These are phyloP conservation scores for Scolopax mira DNA, from an alignment of 2,113 vertebrate species.

Conservation along the genomic window DNA sequence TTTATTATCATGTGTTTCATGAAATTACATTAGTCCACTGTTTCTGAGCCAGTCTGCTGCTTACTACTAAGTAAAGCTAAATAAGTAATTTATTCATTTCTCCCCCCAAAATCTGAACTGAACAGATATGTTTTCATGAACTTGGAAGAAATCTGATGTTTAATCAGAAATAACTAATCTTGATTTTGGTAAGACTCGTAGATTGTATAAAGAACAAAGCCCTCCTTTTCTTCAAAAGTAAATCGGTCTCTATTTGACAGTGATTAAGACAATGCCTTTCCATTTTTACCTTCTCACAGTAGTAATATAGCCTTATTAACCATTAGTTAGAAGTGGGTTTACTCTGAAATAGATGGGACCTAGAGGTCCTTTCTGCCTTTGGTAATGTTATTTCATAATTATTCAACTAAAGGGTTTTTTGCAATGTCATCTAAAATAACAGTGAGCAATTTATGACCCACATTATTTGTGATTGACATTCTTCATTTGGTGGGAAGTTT, in stretches of 20 bases:
- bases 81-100: not conserved
- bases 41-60: not conserved
- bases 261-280: not conserved
- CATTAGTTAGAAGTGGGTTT: not conserved
- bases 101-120: not conserved
- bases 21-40: not conserved
- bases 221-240: not conserved
- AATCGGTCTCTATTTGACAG: accelerated
- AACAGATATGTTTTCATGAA: not conserved
- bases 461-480: accelerated
- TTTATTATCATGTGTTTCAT: not conserved
- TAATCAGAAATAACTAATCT: not conserved
- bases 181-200: not conserved
- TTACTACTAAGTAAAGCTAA: not conserved
- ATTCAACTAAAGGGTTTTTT: not conserved
- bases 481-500: not conserved
- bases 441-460: not conserved
- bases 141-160: not conserved
- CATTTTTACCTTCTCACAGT: not conserved
- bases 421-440: not conserved
- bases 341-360: not conserved
- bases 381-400: not conserved
- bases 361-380: not conserved
- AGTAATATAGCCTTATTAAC: not conserved
- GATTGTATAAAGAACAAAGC: not conserved